These are phyloP conservation scores for Delphinapterus leucas DNA, from an alignment of 2,113 vertebrate genomes.

Conservation along the genomic window DNA sequence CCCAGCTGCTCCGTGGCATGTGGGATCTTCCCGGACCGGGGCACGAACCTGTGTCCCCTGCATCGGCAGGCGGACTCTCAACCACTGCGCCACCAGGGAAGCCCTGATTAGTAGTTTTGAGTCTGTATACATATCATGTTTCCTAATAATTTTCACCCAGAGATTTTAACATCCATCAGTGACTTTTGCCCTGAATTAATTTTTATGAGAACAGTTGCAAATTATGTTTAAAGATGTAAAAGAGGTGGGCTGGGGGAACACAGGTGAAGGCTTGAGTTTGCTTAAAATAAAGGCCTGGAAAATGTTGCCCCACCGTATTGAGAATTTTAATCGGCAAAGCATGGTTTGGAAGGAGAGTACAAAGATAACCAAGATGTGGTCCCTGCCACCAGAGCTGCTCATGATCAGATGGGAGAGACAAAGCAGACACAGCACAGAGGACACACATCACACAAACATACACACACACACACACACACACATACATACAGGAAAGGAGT, in stretches of 20 bases:
- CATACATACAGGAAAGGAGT: accelerated
- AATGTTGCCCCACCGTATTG: not conserved
- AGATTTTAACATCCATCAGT: not conserved
- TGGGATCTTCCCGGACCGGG: no score
- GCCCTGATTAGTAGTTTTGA: not conserved
- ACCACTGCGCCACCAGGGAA: no score
- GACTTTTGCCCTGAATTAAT: not conserved
- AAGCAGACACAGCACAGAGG: not conserved
- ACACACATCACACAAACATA: not conserved
- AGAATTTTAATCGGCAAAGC: not conserved
- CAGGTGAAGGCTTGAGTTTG: not conserved
- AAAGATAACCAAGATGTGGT: not conserved
- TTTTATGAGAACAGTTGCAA: not conserved
- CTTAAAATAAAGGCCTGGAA: not conserved
- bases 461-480: no score
- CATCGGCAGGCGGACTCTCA: no score
- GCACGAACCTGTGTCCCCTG: no score
- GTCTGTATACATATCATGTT: not conserved
- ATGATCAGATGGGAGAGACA: not conserved
- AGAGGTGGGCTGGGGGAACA: not conserved
- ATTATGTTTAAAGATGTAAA: not conserved
- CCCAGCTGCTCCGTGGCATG: no score
- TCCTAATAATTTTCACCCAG: not conserved
- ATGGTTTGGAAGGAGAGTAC: not conserved
- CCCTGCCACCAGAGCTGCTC: not conserved